Base-by-base conservation (phyloP, 30 jellyfish, hydroid and myxozoan species). In the Nemopilema nomurai region DNA sequence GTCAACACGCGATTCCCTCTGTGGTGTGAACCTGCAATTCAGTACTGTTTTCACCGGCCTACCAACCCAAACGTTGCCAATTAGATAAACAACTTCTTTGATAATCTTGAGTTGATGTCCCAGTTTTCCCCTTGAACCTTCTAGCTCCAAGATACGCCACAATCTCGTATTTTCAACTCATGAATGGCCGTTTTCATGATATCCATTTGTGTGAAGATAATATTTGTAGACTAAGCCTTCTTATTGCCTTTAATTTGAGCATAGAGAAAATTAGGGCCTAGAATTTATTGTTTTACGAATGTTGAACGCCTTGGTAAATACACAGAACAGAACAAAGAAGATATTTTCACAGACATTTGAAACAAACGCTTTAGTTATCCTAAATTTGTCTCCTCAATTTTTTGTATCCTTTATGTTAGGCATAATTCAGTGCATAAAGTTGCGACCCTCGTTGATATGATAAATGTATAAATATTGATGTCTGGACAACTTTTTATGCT, bases 331-430 rank as follows among this genome's bases (percentile, higher is more conserved):
- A 41, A 13, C 6, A 41, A 6, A 41, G 9, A 3, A 41, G 57
- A 41, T 41, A 41, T 41, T 41, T 41, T 41, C 57, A 41, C 57
- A 41, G 57, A 41, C 57, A 41, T 3, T 13, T 41, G 57, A 41
- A 41, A 41, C 57, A 41, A 66, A 71, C 49, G 49, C 81, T 71
- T 41, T 28, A 25, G 41, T 32, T 67, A 67, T 32, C 13, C 76
- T 67, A 67, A 29, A 18, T 67, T 67, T 67, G 76, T 71, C 64
- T 71, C 81, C 28, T 71, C 19, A 53, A 24, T 23, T 71, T 71
- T 71, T 25, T 71, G 49, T 31, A 71, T 28, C 49, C 62, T 19
- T 31, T 62, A 24, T 71, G 52, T 67, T 67, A 67, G 27, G 30
- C 33, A 71, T 71, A 51, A 71, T 31, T 41, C 57, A 13, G 57